Evolutionary conservation across 2,888 invertebrate genomes (phyloP), one percentile per base, ranked within the genome.

Genomic region (Carcina quercana): DNA sequence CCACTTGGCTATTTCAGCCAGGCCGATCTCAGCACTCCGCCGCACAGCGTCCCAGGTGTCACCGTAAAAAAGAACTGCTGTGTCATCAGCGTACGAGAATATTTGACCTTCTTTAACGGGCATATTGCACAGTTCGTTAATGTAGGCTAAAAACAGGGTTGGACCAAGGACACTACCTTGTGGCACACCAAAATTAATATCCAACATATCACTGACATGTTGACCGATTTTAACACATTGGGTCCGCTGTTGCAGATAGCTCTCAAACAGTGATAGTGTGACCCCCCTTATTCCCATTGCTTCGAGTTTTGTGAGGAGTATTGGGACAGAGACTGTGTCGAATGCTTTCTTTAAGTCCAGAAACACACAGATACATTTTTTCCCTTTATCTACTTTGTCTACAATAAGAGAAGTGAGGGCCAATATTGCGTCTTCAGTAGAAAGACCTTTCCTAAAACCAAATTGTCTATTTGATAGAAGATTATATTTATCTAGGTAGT

Each of bases 391-490:
- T 7, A 25, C 6, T 5, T 25, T 5, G 5, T 25, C 25, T 5
- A 13, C 13, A 3, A 25, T 13, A 6, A 25, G 13, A 6, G 13
- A 13, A 13, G 13, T 25, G 7, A 25, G 13, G 5, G 12, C 12
- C 5, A n/a, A 13, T 13, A 25, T 13, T 8, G 25, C 25, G 13
- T 30, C 30, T 14, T 34, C 30, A 3, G 35, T 35, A 7, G 35
- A 35, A 10, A 14, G 15, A 5, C 27, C 35, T 7, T 30, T 11
- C 17, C 35, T 35, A 10, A 35, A 35, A 15, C 35, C 35, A 11
- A 21, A 35, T 21, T 35, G 30, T 7, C 27, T 14, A 13, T 31
- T 15, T 13, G 22, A 22, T 22, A 22, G 11, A 5, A 22, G 8
- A 10, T n/a, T 6, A 22, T 19, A 32, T 19, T 32, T 21, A 12